Base-by-base conservation (phyloP, 2,113 vertebrate genomes). In the Oenanthe oenanthe region DNA sequence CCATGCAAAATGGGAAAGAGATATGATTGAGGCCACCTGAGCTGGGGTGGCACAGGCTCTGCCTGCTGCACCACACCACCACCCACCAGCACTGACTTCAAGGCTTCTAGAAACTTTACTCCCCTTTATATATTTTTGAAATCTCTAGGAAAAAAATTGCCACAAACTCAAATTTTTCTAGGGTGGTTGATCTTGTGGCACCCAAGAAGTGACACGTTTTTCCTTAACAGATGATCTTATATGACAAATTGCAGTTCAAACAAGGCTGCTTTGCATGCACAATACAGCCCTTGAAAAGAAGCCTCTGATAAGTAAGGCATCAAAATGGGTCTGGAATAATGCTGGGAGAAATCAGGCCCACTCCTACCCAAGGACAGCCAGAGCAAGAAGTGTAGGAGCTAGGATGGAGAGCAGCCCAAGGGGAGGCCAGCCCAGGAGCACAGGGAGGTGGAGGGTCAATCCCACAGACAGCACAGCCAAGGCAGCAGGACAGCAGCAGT, bases 201-300 rank as follows among this genome's bases (percentile, higher is more conserved):
- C 45, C 85, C 25, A 28, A 61, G 43, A 62, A 95, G 45, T 50
- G 80, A 76, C 91, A 83, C 40, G 58, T 83, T 94, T 63, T 38
- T 89, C 47, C 45, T 70, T 4, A 2, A 78, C 32, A 92, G 43
- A 73, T 78, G 78, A 72, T 72, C 75, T 92, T 75, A 70, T 14
- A 68, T 61, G 60, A 79, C 58, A 75, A 91, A 79, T 3, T 76
- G 34, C 61, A 89, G 50, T 4, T 47, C 16, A 20, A 45, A 86
- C 29, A 57, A 70, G 78, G 50, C n/a, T 47, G n/a, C 60, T 88
- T 70, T 14, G 47, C 18, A 31, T 45, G 63, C 80, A 57, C 72
- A 88, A 67, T 12, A 65, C 18, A 83, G 68, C 19, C 32, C 51
- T 19, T 45, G 34, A 32, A 89, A 67, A 89, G 26, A 62, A 71